A percentile compares a stretch with the other conserved stretches of the same genome.
Evolutionary conservation across 2,113 vertebrate genomes (phyloP).

Genomic region (Bolborhynchus lineola): DNA sequence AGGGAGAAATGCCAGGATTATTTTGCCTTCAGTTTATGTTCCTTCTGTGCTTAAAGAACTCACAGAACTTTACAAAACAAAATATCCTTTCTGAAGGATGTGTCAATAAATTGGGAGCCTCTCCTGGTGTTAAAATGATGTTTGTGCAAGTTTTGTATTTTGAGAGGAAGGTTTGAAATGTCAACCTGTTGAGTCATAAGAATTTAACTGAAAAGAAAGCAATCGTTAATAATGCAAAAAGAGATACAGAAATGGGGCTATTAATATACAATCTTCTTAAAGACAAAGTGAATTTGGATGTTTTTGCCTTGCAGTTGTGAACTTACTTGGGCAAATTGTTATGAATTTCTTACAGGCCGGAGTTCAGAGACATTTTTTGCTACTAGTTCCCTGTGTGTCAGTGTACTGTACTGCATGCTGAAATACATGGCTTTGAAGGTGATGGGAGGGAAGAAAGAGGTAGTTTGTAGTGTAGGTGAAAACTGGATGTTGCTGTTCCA

Average conservation of each 20-base stretch:
- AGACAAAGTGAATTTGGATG: background rate
- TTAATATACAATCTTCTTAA: background rate
- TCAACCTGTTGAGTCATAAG: background rate
- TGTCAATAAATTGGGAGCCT: background rate
- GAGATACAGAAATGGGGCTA: background rate
- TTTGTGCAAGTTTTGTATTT: background rate
- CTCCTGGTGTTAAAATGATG: background rate
- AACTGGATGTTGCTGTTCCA: background rate
- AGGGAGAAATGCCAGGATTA: background rate
- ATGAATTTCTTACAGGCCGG: background rate
- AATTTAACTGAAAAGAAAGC: background rate
- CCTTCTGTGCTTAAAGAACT: background rate
- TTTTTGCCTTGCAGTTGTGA: background rate
- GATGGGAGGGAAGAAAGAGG: background rate
- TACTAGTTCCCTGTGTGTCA: background rate
- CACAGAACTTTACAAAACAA: background rate
- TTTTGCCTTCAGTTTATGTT: background rate
- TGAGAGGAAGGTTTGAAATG: background rate
- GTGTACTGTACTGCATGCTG: fast-evolving
- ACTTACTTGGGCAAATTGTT: background rate
- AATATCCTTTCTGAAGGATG: background rate
- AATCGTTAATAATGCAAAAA: background rate
- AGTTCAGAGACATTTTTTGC: background rate
- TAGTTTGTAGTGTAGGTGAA: background rate
- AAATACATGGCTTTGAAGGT: background rate